Evolutionary conservation across 2,113 vertebrate species (phyloP).

Genomic region (Corvus moneduloides): DNA sequence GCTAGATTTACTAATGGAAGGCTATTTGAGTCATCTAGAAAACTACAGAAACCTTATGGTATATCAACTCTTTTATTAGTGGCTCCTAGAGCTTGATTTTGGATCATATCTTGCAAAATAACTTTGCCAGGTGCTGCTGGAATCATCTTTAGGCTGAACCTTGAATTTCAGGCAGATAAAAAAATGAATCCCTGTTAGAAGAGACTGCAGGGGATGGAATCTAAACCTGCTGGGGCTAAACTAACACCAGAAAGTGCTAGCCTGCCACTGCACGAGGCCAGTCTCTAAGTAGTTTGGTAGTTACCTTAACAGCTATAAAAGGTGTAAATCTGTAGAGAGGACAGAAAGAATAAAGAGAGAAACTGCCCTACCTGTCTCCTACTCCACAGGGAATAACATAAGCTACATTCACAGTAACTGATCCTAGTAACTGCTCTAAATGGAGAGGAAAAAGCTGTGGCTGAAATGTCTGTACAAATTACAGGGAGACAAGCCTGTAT

Average conservation of each 20-base stretch:
- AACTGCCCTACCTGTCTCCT: constrained; percentile 31
- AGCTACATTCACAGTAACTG: constrained; percentile 30
- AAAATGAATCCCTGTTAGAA: constrained; percentile 18
- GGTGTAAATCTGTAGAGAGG: constrained; percentile 33
- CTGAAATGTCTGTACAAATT: constrained; percentile 25
- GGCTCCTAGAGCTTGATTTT: not conserved
- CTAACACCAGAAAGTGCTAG: constrained; percentile 25
- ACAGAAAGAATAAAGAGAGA: constrained; percentile 37
- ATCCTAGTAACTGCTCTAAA: constrained; percentile 36
- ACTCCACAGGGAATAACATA: constrained; percentile 31
- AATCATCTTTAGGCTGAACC: not conserved
- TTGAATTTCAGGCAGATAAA: constrained; percentile 25
- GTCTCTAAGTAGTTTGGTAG: constrained; percentile 24
- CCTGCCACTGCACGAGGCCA: not conserved
- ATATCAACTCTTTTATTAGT: not conserved
- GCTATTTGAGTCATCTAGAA: not conserved
- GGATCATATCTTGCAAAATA: not conserved
- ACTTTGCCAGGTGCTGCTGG: not conserved
- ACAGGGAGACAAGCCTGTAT: not conserved
- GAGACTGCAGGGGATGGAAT: constrained; percentile 34
- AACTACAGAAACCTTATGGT: not conserved
- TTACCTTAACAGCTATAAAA: constrained; percentile 58
- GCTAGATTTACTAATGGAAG: not conserved
- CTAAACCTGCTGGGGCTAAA: constrained; percentile 57
- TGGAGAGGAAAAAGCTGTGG: not conserved